phyloP scores from a whole-genome alignment of 2,797 vertebrate species.

The Borostomias antarcticus region DNA sequence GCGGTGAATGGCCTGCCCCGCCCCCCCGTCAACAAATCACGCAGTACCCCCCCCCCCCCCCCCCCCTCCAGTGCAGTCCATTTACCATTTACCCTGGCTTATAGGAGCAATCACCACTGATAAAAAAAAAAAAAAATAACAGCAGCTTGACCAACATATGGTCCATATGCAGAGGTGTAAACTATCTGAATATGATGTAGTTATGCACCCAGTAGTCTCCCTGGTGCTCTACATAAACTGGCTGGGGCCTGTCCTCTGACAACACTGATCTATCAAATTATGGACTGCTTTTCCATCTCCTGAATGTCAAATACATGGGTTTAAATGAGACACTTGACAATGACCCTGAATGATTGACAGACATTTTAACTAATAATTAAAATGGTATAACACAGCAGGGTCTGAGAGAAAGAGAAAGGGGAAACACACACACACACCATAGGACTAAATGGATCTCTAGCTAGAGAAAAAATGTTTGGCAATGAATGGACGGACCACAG shows the following conservation, averaged over 20 bases:
- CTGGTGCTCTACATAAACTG: no score
- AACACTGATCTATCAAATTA: constrained; percentile 53
- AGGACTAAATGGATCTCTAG: neutral
- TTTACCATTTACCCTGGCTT: no score
- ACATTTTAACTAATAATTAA: constrained; percentile 58
- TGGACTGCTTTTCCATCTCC: constrained; percentile 38
- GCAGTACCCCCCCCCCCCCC: no score
- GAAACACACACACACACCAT: constrained; percentile 9
- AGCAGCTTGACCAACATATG: no score
- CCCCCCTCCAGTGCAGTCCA: no score
- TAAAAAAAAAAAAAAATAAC: no score
- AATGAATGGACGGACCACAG: neutral
- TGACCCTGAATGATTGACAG: constrained; percentile 43
- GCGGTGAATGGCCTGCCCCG: no score
- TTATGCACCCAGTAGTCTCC: no score
- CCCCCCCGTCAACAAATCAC: no score
- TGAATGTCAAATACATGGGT: constrained; percentile 48
- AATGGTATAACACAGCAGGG: constrained; percentile 10
- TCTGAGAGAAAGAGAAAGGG: neutral
- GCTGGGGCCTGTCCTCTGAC: constrained; percentile 43
- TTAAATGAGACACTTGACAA: constrained; percentile 53
- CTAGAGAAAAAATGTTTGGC: neutral
- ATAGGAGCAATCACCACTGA: no score
- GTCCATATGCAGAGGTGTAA: no score
- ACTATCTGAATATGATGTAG: no score